phyloP scores from a whole-genome alignment of 2,113 vertebrate genomes.

The Turdus rufiventris region DNA sequence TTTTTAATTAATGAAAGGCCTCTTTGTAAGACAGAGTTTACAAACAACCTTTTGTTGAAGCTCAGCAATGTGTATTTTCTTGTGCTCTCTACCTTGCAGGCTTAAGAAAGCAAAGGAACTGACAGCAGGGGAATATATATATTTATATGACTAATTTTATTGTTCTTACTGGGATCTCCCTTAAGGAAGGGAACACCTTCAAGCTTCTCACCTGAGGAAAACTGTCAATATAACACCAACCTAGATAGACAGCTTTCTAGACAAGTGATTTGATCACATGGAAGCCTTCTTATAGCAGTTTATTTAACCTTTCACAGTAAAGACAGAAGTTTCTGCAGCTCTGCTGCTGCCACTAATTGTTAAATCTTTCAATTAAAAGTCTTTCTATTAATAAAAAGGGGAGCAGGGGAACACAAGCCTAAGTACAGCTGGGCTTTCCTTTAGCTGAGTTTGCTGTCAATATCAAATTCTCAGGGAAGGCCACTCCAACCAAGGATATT shows the following conservation, averaged over 20 bases:
- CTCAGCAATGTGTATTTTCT: neutral
- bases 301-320: neutral
- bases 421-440: neutral
- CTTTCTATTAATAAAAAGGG: neutral
- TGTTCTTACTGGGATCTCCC: neutral
- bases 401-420: neutral
- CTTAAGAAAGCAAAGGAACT: neutral
- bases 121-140: neutral
- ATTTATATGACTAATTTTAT: neutral
- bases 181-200: neutral
- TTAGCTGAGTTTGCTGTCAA: neutral
- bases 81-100: neutral
- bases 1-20: neutral
- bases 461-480: neutral
- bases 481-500: neutral
- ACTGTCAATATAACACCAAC: neutral
- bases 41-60: neutral
- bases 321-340: neutral
- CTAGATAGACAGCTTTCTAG: neutral
- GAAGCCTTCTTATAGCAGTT: neutral
- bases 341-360: neutral
- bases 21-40: neutral
- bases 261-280: rapidly evolving
- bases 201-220: neutral
- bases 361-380: neutral